phyloP scores from a whole-genome alignment of 1,140 invertebrate genomes.

The Orchesella cincta region DNA sequence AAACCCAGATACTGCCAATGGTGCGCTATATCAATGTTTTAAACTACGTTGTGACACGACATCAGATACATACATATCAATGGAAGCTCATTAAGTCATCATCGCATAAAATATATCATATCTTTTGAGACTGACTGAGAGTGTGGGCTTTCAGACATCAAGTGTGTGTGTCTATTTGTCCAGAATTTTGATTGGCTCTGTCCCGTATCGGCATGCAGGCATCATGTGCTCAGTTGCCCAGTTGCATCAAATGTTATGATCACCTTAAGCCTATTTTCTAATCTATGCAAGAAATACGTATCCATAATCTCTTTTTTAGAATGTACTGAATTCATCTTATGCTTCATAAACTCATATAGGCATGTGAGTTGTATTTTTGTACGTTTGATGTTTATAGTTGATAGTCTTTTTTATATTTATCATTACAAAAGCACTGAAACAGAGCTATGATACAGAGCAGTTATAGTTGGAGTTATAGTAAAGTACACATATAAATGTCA shows the following conservation, averaged over 20 bases:
- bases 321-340: too few species aligned
- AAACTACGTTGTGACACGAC: slow-evolving; percentile 5
- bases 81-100: slow-evolving; percentile 18
- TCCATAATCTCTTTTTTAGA: too few species aligned
- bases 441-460: too few species aligned
- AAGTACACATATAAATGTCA: too few species aligned
- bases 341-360: too few species aligned
- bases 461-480: too few species aligned
- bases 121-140: neutral
- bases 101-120: neutral
- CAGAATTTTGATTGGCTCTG: slow-evolving; percentile 12
- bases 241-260: neutral
- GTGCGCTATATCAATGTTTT: too few species aligned
- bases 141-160: neutral
- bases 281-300: neutral
- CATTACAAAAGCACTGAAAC: too few species aligned
- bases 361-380: too few species aligned
- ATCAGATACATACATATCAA: neutral
- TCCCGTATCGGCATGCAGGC: neutral
- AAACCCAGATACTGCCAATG: too few species aligned
- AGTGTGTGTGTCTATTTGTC: slow-evolving; percentile 14
- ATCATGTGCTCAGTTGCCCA: slow-evolving; percentile 10
- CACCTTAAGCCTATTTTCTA: neutral
- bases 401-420: too few species aligned
- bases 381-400: too few species aligned